Percentiles rank a stretch among this genome's conserved stretches.
phyloP scores from a whole-genome alignment of 2,888 invertebrate species.

The Drosophila parthenogenetica region DNA sequence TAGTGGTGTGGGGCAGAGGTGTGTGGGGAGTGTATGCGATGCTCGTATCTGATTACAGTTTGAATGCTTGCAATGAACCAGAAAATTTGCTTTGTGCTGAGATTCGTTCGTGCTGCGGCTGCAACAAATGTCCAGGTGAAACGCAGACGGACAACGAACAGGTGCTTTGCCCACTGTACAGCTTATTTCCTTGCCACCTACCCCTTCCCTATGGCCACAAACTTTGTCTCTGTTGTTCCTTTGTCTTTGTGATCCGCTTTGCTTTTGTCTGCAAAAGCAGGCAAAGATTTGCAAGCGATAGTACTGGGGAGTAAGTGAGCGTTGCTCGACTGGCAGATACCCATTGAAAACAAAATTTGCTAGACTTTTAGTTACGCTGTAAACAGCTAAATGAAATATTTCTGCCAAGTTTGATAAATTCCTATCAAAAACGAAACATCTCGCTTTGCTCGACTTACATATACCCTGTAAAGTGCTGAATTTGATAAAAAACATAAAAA shows the following conservation, averaged over 20 bases:
- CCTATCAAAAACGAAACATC: too few species aligned
- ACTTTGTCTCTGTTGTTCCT: slow-evolving; percentile 1
- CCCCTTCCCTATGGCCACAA: not conserved
- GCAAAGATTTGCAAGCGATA: slow-evolving; percentile 56
- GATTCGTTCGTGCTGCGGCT: slow-evolving; percentile 60
- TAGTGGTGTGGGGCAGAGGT: not conserved
- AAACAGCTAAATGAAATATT: too few species aligned
- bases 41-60: slow-evolving; percentile 75
- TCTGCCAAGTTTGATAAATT: too few species aligned
- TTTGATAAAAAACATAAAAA: too few species aligned
- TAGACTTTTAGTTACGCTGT: not conserved
- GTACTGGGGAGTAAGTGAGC: slow-evolving; percentile 1
- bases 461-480: not conserved
- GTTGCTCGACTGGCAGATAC: slow-evolving; percentile 3
- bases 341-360: not conserved
- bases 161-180: slow-evolving; percentile 56
- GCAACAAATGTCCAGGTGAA: slow-evolving; percentile 22
- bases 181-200: not conserved
- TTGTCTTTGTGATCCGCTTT: slow-evolving; percentile 51
- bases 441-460: not conserved
- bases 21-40: not conserved
- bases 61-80: slow-evolving; percentile 80
- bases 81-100: slow-evolving; percentile 72
- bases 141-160: slow-evolving; percentile 49
- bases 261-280: slow-evolving; percentile 48